Conservation (phyloP, 2,797 vertebrate species). For the Picus viridis region DNA sequence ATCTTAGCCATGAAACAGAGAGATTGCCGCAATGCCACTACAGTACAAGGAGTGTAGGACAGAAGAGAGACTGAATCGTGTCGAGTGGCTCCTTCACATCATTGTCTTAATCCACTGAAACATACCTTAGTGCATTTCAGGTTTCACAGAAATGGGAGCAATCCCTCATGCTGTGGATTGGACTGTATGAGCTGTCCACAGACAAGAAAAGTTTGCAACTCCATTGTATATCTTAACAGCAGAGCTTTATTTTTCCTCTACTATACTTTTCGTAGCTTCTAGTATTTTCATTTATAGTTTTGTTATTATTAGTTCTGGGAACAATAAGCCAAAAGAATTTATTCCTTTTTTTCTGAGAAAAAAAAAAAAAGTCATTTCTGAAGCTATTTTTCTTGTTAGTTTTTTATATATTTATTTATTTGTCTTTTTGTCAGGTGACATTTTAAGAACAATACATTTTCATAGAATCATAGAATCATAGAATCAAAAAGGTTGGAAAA, state of each 20-base stretch:
- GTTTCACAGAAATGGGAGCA: neutral
- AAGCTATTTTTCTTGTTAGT: neutral
- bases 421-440: neutral
- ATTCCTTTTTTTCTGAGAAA: neutral
- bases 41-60: neutral
- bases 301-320: neutral
- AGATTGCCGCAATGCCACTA: neutral
- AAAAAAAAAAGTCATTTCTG: neutral
- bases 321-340: neutral
- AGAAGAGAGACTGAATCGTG: neutral
- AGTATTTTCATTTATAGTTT: neutral
- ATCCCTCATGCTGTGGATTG: neutral
- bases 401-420: neutral
- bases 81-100: neutral
- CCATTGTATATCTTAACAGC: neutral
- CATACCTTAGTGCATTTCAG: neutral
- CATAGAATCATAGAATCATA: neutral
- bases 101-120: neutral
- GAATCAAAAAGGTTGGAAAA: too few relatives aligned
- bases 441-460: neutral
- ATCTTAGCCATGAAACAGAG: neutral
- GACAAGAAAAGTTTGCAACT: neutral
- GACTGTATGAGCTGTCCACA: neutral
- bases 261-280: neutral
- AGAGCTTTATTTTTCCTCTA: neutral